These are phyloP conservation scores for Scrobipalpa atriplicella DNA, from an alignment of 2,888 invertebrate genomes.

Conservation along the genomic window DNA sequence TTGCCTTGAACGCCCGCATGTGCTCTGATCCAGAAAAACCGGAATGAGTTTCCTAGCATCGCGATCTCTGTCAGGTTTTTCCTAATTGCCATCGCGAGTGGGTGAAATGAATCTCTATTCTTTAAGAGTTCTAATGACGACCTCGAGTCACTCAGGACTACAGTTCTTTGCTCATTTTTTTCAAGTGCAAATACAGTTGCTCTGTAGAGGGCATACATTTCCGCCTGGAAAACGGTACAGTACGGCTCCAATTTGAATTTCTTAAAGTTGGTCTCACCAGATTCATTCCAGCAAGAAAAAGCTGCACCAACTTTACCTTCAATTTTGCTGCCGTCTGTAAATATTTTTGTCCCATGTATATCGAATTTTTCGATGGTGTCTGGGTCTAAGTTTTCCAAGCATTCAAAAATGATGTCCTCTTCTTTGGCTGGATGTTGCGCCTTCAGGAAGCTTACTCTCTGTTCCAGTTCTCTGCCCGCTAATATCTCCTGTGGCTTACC, in stretches of 20 bases:
- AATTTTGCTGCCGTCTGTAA: conserved; percentile 36
- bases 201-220: background rate
- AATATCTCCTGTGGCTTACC: background rate
- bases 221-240: conserved; percentile 25
- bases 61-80: background rate
- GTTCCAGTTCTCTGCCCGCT: conserved; percentile 35
- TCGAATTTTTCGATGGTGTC: no score
- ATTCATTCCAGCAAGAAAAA: background rate
- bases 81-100: background rate
- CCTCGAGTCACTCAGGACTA: no score
- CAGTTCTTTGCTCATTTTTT: no score
- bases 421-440: conserved; percentile 30
- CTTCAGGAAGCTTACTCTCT: background rate
- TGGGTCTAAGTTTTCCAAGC: no score
- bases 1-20: no score
- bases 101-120: conserved; percentile 9
- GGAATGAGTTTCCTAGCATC: background rate
- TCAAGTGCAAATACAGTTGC: no score
- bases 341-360: no score
- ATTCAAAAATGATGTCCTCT: no score
- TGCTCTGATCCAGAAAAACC: background rate
- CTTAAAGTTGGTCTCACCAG: background rate
- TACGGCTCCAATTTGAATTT: conserved; percentile 19
- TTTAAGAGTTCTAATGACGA: no score
- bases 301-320: conserved; percentile 29